Conservation (phyloP, 2,797 vertebrate species). For the Myiothlypis coronata region DNA sequence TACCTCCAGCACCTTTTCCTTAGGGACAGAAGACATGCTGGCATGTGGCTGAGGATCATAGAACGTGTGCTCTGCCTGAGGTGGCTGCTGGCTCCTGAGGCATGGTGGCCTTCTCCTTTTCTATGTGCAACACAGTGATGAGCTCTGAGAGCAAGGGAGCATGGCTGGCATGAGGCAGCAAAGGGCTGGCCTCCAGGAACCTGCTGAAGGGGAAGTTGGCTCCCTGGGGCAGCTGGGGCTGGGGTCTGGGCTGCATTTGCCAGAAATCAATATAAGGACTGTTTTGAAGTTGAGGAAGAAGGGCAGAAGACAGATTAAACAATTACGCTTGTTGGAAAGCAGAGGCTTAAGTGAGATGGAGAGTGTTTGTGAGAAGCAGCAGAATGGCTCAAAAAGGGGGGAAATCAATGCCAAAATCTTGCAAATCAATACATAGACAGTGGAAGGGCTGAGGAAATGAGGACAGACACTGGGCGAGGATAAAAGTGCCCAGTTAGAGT, state of each 20-base stretch:
- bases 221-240: neutral
- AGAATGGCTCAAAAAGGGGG: neutral
- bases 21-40: neutral
- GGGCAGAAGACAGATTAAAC: neutral
- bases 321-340: neutral
- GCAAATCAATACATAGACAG: neutral
- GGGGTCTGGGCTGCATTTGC: neutral
- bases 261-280: neutral
- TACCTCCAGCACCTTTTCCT: neutral
- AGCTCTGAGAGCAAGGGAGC: neutral
- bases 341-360: neutral
- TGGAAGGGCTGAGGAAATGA: neutral
- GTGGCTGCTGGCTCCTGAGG: neutral
- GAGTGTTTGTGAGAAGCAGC: neutral
- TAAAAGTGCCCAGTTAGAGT: neutral
- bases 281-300: neutral
- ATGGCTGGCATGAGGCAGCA: fast-evolving
- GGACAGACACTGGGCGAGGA: neutral
- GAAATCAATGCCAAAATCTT: neutral
- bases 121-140: fast-evolving
- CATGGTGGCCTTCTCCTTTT: neutral
- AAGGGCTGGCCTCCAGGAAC: neutral
- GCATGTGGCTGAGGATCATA: neutral
- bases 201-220: neutral
- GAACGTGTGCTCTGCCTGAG: fast-evolving